Conservation (phyloP, 2,888 invertebrate genomes). For the Heliconius erato region DNA sequence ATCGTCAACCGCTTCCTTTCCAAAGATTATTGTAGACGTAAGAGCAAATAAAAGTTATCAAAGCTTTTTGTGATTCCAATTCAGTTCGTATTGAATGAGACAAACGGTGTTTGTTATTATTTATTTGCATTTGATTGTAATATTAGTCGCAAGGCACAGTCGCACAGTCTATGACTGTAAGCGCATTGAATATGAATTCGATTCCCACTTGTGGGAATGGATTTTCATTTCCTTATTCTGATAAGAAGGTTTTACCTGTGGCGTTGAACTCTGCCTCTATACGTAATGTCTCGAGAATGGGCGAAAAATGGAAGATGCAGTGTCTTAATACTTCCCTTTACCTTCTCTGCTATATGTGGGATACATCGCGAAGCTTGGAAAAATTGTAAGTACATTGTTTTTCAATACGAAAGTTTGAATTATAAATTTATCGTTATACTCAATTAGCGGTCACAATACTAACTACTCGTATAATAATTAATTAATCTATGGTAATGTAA, state of each 20-base stretch:
- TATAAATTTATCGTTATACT: neutral
- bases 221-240: no score
- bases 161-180: no score
- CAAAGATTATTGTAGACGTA: constrained; percentile 80
- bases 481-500: constrained; percentile 24
- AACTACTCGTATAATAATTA: neutral
- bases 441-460: constrained; percentile 5
- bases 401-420: neutral
- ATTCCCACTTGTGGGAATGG: neutral
- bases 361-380: neutral
- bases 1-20: constrained; percentile 83
- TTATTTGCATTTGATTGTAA: neutral
- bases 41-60: constrained; percentile 82
- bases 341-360: neutral
- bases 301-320: neutral
- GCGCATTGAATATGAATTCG: neutral
- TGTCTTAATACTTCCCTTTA: neutral
- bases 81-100: constrained; percentile 4
- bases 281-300: no score
- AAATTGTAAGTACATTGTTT: neutral
- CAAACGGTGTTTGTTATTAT: constrained; percentile 11
- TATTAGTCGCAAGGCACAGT: neutral
- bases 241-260: no score
- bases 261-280: neutral
- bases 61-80: constrained; percentile 30